Base-by-base conservation (phyloP, 2,113 vertebrate species). In the Salvelinus alpinus region DNA sequence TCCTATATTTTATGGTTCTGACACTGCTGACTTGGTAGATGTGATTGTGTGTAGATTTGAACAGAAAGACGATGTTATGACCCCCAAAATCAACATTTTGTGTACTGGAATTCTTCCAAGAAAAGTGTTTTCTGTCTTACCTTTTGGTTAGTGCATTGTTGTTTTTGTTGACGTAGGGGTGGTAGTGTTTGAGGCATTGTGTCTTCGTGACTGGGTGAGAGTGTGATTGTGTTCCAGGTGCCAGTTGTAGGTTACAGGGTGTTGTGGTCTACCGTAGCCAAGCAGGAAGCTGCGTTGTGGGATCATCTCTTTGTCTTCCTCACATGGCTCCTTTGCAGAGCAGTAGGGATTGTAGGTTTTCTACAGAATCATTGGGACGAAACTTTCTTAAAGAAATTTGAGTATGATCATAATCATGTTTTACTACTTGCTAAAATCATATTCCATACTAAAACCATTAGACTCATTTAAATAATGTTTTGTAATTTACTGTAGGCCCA, bases 261-360 rank as follows among this genome's bases (percentile, higher is more conserved):
- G 70, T 72, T 70, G 81, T 78, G 73, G 78, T 67, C 25, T 77
- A 59, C 75, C 60, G 82, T 82, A 80, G 72, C 64, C 73, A 57
- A 29, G 27, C 82, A 84, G 82, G 85, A 87, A 85, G 74, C 64
- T 67, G 81, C 66, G 74, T 84, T 74, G 83, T 75, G 76, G 82
- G 70, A 84, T 77, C 13, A 16, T 70, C 44, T 62, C 62, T 74
- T 25, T 51, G 66, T 70, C 20, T 57, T 18, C 13, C 54, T 38
- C 4, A 13, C 20, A 20, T 64, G 18, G 11, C 59, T 44, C 34
- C 27, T 44, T 2, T 44, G 71, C 51, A 44, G 38, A 44, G 38
- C 38, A 44, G 2, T 44, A 44, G 38, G 38, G 38, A 44, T 44
- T 44, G 3, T 44, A 44, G 38, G 38, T 44, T 34, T 34, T 44